A percentile compares a stretch with the other conserved stretches of the same genome.
Conservation (phyloP, 2,888 invertebrate species). For the Lapara coniferarum region DNA sequence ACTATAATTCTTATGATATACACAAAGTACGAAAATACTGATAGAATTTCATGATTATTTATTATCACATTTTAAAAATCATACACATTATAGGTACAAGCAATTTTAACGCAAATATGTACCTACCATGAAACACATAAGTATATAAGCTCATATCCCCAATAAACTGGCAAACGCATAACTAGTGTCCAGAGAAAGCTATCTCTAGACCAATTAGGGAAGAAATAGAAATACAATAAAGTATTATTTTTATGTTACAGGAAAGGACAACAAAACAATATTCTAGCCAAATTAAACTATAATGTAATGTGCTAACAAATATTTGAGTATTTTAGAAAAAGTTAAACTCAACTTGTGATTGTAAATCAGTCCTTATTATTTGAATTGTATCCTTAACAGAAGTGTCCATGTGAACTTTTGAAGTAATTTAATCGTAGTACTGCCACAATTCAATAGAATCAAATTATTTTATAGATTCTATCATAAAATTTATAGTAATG, state of each 20-base stretch:
- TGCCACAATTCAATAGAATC: too few species aligned
- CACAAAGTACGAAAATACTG: conserved; percentile 17
- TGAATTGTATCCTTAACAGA: not conserved
- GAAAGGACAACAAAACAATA: too few species aligned
- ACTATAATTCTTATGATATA: conserved; percentile 12
- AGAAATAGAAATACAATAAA: not conserved
- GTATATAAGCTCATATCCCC: too few species aligned
- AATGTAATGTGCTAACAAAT: not conserved
- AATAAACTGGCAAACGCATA: too few species aligned
- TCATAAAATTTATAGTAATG: too few species aligned
- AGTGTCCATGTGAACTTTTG: not conserved
- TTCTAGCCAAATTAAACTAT: not conserved
- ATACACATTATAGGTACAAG: not conserved
- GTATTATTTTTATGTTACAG: too few species aligned
- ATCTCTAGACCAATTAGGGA: too few species aligned
- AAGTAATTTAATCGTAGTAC: not conserved
- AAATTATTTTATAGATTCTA: too few species aligned
- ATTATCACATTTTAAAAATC: conserved; percentile 8
- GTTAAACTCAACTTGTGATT: not conserved
- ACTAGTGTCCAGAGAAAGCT: too few species aligned
- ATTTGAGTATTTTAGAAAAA: not conserved
- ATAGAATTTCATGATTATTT: conserved; percentile 3
- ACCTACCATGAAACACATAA: too few species aligned
- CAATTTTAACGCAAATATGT: not conserved
- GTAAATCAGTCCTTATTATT: not conserved